Evolutionary conservation across 2,888 invertebrate species (phyloP), one percentile per base, ranked within the genome.

Genomic region (Hofmannophila pseudospretella): DNA sequence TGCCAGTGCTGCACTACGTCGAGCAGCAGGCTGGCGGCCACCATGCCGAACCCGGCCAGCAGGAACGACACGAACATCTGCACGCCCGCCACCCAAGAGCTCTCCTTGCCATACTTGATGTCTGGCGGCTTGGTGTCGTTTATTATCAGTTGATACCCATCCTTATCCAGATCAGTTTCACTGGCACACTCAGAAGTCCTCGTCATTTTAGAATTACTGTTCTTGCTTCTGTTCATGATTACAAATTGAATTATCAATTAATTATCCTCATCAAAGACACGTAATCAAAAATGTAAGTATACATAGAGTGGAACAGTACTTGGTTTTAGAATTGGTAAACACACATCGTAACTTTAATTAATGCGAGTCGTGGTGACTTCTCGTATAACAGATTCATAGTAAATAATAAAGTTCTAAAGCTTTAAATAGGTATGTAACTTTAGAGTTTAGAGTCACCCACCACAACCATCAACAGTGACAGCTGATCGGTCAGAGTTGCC

Each of bases 1-100:
- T 90, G 88, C 96, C 96, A 97, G 72, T 96, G 95, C 88, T 95
- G 95, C 32, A 96, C 96, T 47, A 91, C 77, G 69, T 96, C 96
- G 11, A 97, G 87, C 8, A 96, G 88, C 41, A 96, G 86, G 54
- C 96, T 96, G 37, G 96, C 96, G 8, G 93, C 94, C 1, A 96
- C 96, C 93, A 95, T 96, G 37, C 96, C 96, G 65, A 95, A 92
- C 9, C 96, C 96, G 39, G 96, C 96, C 40, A 96, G 89, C 38
- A 96, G 76, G 76, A 95, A 96, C 5, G 96, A 96, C 50, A 92
- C 90, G 64, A 92, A 92, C 84, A 96, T 94, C 84, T 96, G 94
- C 32, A 94, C 89, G 25, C 92, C 90, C 38, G 92, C 92, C 27
- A 90, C 89, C 90, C 90, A 91, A 35, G 90, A 85, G 67, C 86